These are phyloP conservation scores for Varanus komodoensis DNA, from an alignment of 2,113 vertebrate genomes.

Conservation along the genomic window DNA sequence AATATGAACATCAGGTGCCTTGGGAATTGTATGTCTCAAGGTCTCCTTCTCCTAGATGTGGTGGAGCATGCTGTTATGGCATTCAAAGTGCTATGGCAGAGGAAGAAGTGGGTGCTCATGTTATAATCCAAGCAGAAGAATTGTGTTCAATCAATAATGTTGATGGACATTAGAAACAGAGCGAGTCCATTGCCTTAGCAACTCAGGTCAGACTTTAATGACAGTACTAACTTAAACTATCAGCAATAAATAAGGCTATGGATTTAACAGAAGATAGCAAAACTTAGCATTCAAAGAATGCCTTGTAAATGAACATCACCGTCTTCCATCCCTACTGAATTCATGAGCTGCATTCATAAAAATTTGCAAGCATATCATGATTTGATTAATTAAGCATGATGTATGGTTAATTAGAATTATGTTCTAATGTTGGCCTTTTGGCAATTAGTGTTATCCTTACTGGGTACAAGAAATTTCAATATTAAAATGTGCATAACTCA, in stretches of 20 bases:
- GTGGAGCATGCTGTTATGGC: background rate
- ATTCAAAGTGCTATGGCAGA: background rate
- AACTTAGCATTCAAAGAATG: conserved; percentile 2
- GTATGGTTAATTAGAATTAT: conserved; percentile 40
- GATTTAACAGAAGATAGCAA: background rate
- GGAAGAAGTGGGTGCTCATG: background rate
- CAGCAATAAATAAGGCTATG: background rate
- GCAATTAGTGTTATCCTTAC: conserved; percentile 30
- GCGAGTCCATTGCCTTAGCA: background rate
- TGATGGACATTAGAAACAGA: background rate
- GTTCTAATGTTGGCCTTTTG: conserved; percentile 25
- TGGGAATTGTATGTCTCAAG: background rate
- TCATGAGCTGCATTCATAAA: conserved; percentile 11
- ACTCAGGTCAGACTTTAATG: background rate
- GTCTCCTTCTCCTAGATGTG: background rate
- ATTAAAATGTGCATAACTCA: conserved; percentile 8
- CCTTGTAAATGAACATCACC: background rate
- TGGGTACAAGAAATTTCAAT: conserved; percentile 18
- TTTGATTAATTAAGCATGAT: conserved; percentile 48
- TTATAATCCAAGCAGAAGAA: background rate
- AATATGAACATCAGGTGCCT: background rate
- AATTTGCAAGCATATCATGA: conserved; percentile 28
- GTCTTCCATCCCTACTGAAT: conserved; percentile 10
- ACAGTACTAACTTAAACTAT: background rate
- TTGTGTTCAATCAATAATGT: background rate